phyloP scores from a whole-genome alignment of 2,113 vertebrate species.

The Euleptes europaea region DNA sequence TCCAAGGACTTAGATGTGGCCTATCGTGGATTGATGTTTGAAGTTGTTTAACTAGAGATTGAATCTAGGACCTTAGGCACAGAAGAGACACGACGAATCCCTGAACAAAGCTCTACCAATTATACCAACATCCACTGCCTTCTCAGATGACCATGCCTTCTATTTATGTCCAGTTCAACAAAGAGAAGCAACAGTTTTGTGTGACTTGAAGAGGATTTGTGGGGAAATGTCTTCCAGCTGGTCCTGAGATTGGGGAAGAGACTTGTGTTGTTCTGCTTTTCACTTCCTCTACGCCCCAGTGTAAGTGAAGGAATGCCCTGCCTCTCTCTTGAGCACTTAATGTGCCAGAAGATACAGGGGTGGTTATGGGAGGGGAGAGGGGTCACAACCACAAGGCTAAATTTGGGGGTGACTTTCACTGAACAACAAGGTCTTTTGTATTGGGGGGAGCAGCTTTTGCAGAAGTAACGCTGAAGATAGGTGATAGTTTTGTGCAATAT shows the following conservation, averaged over 20 bases:
- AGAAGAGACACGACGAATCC: not conserved
- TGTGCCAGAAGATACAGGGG: not conserved
- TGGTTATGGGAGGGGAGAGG: too few relatives aligned
- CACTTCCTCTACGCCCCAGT: not conserved
- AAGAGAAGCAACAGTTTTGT: not conserved
- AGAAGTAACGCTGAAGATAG: not conserved
- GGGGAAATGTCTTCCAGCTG: not conserved
- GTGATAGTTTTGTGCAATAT: conserved; percentile 40
- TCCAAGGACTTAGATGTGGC: not conserved
- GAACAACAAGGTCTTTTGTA: not conserved
- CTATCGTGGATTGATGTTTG: not conserved
- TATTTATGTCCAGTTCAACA: not conserved
- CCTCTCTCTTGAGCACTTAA: not conserved
- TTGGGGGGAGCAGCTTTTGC: not conserved
- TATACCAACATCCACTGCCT: not conserved
- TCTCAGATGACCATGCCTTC: not conserved
- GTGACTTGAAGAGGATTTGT: not conserved
- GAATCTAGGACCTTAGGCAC: not conserved
- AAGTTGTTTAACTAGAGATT: not conserved
- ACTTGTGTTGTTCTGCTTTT: not conserved
- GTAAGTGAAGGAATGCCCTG: not conserved
- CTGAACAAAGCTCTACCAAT: not conserved
- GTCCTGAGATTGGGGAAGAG: not conserved
- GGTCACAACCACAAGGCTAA: not conserved
- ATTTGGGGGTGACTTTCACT: not conserved